Evolutionary conservation across 2,797 vertebrate genomes (phyloP).

Genomic region (Bovichtus variegatus): DNA sequence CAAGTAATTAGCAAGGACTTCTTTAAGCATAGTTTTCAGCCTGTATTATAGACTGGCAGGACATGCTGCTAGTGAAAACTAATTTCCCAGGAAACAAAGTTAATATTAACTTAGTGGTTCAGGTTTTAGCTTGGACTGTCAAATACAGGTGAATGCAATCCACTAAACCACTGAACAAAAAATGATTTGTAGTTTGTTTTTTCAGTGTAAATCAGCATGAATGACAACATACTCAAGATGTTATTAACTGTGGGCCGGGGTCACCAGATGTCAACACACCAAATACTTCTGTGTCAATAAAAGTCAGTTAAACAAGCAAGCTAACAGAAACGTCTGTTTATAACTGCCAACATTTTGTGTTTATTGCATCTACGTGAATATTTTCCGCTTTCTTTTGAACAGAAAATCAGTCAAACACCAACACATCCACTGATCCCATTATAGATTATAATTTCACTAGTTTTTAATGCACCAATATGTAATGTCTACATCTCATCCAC

Average conservation of each 20-base stretch:
- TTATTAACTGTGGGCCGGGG: neutral
- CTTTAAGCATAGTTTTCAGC: neutral
- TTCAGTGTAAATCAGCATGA: neutral
- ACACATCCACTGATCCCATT: too few relatives aligned
- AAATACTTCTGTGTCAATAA: neutral
- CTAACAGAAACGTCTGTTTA: accelerated
- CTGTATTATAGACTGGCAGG: neutral
- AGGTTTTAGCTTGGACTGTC: neutral
- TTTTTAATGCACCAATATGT: too few relatives aligned
- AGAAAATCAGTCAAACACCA: too few relatives aligned
- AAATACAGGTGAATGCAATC: neutral
- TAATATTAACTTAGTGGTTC: neutral
- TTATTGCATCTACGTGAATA: too few relatives aligned
- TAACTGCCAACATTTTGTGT: neutral
- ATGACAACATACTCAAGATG: too few relatives aligned
- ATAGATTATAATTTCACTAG: too few relatives aligned
- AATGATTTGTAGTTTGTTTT: neutral
- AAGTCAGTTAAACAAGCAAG: neutral
- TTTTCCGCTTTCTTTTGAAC: too few relatives aligned
- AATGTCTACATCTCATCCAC: too few relatives aligned
- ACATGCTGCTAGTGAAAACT: neutral
- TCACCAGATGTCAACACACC: neutral
- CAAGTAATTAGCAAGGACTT: neutral
- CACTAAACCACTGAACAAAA: neutral
- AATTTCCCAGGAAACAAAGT: neutral